Evolutionary conservation across 2,113 vertebrate species (phyloP).

Genomic region (Porphyrio hochstetteri): DNA sequence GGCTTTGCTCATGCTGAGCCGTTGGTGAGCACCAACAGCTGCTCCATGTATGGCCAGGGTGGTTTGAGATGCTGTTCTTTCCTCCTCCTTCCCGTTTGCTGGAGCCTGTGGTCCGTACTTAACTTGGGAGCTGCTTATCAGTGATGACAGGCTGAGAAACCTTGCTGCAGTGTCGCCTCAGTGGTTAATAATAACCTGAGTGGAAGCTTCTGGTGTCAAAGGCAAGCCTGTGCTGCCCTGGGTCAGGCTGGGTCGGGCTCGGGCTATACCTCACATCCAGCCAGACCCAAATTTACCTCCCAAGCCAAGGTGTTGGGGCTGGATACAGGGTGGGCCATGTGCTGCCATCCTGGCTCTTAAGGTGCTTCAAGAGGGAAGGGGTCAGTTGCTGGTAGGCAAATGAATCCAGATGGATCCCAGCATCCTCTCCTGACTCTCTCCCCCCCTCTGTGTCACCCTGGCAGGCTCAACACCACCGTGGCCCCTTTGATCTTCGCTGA

Average conservation of each 20-base stretch:
- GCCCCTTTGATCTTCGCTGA: conserved; percentile 87
- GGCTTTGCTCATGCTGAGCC: not conserved
- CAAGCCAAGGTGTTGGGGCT: not conserved
- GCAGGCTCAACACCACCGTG: conserved; percentile 83
- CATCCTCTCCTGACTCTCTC: not conserved
- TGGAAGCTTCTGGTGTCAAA: not conserved
- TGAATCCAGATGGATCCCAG: not conserved
- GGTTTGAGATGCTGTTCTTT: not conserved
- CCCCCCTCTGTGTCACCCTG: not conserved
- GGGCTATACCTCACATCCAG: not conserved
- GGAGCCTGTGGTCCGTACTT: not conserved
- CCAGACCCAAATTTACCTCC: not conserved
- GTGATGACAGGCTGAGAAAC: not conserved
- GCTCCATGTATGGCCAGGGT: not conserved
- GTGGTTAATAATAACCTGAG: not conserved
- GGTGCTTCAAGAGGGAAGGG: not conserved
- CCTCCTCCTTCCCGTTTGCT: not conserved
- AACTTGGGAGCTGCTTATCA: not conserved
- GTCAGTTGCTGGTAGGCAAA: not conserved
- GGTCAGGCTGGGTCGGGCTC: not conserved
- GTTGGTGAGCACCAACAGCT: not conserved
- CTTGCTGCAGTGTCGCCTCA: fast-evolving
- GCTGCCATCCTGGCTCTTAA: not conserved
- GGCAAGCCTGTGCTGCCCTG: fast-evolving
- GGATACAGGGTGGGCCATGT: not conserved